These are phyloP conservation scores for Atta texana DNA, from an alignment of 1,140 invertebrate genomes.

Conservation along the genomic window DNA sequence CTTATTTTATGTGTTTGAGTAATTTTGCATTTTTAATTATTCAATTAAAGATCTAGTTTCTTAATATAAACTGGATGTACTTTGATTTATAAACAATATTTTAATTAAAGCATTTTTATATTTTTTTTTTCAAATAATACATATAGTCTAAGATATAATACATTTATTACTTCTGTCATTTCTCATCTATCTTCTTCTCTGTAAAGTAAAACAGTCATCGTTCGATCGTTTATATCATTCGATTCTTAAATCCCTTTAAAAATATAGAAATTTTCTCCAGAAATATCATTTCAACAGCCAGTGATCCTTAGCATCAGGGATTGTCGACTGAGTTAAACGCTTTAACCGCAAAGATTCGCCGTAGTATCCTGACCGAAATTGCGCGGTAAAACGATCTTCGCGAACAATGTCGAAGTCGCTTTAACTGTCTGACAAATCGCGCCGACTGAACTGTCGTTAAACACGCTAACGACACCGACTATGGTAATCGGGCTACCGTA, in stretches of 20 bases:
- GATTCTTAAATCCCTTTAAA: not conserved
- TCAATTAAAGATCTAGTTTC: not conserved
- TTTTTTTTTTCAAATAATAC: constrained; percentile 16
- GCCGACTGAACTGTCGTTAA: constrained; percentile 74
- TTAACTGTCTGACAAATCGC: constrained; percentile 65
- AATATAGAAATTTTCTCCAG: constrained; percentile 2
- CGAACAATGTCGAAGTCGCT: constrained; percentile 55
- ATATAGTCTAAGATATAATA: not conserved
- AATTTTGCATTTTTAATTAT: not conserved
- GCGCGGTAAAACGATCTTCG: constrained; percentile 54
- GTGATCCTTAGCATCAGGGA: constrained; percentile 3
- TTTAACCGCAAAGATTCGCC: constrained; percentile 66
- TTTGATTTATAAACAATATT: constrained; percentile 4
- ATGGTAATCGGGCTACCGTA: constrained; percentile 3
- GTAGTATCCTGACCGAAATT: constrained; percentile 62
- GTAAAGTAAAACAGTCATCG: not conserved
- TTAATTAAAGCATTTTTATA: not conserved
- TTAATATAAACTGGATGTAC: not conserved
- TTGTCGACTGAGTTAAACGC: constrained; percentile 67
- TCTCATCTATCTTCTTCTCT: not conserved
- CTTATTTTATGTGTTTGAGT: not conserved
- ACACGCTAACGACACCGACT: constrained; percentile 74
- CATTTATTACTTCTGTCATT: not conserved
- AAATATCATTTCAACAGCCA: not conserved
- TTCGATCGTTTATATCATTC: not conserved